Conservation (phyloP, 2,113 vertebrate species). For the Hypomesus transpacificus region DNA sequence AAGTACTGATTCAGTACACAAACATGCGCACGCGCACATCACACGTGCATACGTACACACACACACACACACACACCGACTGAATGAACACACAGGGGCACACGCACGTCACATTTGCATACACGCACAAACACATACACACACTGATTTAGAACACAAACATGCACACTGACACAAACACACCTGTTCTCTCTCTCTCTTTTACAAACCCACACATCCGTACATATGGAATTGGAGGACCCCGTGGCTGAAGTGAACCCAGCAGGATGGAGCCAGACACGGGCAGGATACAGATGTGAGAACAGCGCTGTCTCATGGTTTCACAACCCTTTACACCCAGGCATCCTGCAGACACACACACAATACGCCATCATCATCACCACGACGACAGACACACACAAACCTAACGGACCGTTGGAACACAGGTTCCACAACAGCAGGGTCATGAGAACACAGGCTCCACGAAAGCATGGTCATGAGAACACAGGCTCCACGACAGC, state of each 20-base stretch:
- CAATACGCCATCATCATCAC: background rate
- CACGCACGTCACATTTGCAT: background rate
- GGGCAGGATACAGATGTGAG: slow-evolving; percentile 23
- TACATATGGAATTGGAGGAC: slow-evolving; percentile 32
- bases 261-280: slow-evolving; percentile 35
- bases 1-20: slow-evolving; percentile 77
- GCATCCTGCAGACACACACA: background rate
- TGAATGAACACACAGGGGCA: slow-evolving; percentile 16
- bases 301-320: slow-evolving; percentile 2
- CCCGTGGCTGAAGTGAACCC: slow-evolving; percentile 56
- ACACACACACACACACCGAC: slow-evolving; percentile 13
- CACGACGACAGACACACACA: background rate
- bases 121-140: slow-evolving; percentile 12
- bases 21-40: slow-evolving; percentile 15
- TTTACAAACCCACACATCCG: no score
- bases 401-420: background rate
- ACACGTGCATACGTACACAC: background rate
- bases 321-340: slow-evolving; percentile 13
- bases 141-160: slow-evolving; percentile 3
- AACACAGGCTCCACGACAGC: no score
- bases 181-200: background rate
- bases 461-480: no score
- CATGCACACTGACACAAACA: slow-evolving; percentile 33
- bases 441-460: no score
- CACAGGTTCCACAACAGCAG: no score